Conservation (phyloP, 2,797 vertebrate genomes). For the Agapornis canus region DNA sequence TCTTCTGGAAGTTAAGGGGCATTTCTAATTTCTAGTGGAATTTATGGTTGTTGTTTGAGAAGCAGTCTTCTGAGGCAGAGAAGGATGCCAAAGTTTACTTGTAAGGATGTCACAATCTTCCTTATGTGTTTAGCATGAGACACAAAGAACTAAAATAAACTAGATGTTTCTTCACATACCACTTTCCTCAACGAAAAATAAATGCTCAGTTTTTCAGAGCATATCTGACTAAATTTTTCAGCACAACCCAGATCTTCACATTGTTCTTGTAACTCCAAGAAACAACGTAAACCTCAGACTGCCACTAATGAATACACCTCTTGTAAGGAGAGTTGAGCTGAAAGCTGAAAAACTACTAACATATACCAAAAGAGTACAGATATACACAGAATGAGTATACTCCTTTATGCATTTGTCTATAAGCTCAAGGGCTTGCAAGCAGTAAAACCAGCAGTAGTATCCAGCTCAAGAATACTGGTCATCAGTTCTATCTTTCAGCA, state of each 20-base stretch:
- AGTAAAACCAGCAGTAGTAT: background rate
- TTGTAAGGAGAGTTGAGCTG: background rate
- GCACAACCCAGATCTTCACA: background rate
- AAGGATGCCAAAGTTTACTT: background rate
- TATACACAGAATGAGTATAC: fast-evolving
- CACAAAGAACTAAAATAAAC: background rate
- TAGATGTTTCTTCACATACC: background rate
- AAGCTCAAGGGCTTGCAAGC: background rate
- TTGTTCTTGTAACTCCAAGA: background rate
- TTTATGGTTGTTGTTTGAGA: background rate
- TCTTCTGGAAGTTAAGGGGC: background rate
- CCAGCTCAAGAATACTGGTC: background rate
- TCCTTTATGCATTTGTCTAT: background rate
- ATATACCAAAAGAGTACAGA: background rate
- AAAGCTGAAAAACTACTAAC: background rate
- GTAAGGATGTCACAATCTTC: background rate
- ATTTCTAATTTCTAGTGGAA: background rate
- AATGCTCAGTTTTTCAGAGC: background rate
- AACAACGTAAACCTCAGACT: background rate
- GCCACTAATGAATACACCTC: background rate
- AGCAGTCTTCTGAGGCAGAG: background rate
- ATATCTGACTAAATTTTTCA: background rate
- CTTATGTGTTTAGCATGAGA: background rate
- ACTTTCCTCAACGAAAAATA: background rate
- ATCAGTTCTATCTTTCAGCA: background rate